A percentile compares a stretch with the other conserved stretches of the same genome.
Conservation (phyloP, 2,888 invertebrate species). For the Capitulum mitella region DNA sequence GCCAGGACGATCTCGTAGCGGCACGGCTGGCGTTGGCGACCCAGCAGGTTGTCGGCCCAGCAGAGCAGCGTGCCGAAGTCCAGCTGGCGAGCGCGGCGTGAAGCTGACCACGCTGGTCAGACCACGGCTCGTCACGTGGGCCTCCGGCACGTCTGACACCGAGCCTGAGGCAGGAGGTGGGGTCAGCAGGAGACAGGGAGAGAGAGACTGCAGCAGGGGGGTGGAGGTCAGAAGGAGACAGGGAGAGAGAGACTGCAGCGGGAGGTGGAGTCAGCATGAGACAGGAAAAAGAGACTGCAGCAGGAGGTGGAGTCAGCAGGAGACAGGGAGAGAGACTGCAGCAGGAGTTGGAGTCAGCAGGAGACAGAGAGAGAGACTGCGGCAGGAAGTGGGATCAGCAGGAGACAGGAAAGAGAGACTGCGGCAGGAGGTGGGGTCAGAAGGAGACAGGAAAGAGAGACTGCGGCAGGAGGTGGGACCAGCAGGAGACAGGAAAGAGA, state of each 20-base stretch:
- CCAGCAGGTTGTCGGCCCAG: constrained; percentile 4
- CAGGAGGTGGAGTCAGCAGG: too few relatives aligned
- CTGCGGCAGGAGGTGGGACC: too few relatives aligned
- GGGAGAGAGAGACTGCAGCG: neutral
- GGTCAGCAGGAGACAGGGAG: too few relatives aligned
- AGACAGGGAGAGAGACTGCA: too few relatives aligned
- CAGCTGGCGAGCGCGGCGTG: neutral
- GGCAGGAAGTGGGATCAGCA: too few relatives aligned
- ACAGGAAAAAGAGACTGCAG: too few relatives aligned
- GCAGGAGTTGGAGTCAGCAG: too few relatives aligned
- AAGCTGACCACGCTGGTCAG: neutral
- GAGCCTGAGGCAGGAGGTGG: neutral
- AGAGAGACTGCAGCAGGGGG: neutral
- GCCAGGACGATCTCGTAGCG: neutral
- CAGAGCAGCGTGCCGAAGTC: constrained; percentile 11
- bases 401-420: too few relatives aligned
- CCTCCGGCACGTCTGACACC: neutral
- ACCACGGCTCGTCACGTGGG: neutral
- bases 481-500: too few relatives aligned
- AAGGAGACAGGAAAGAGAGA: too few relatives aligned
- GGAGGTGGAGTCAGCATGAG: neutral
- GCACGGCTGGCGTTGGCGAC: neutral
- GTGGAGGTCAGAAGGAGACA: neutral
- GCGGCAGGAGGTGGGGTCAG: too few relatives aligned
- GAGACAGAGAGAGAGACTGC: too few relatives aligned